phyloP scores from a whole-genome alignment of 2,113 vertebrate species.

The Semnornis frantzii region DNA sequence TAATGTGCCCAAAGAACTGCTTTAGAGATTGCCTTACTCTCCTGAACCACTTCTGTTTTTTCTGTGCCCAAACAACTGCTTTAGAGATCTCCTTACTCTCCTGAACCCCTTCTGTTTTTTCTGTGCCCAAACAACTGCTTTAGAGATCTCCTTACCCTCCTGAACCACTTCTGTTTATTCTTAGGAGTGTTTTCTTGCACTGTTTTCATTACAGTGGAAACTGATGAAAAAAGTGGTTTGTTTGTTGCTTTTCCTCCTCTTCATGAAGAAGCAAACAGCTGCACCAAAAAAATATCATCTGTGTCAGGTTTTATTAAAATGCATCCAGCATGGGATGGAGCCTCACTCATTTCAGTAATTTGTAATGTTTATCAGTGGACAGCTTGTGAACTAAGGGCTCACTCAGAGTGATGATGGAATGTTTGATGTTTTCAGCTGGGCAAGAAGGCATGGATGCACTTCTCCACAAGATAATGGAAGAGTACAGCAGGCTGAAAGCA shows the following conservation, averaged over 20 bases:
- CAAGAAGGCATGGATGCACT: slow-evolving; percentile 77
- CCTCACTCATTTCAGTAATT: not conserved
- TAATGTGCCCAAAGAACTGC: not conserved
- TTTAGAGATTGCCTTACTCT: not conserved
- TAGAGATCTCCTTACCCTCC: not conserved
- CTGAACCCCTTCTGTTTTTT: not conserved
- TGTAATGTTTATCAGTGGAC: not conserved
- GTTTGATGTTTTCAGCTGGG: slow-evolving; percentile 62
- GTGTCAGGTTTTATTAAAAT: not conserved
- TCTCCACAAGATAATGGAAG: slow-evolving; percentile 78
- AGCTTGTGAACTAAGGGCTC: not conserved
- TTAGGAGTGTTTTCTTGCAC: not conserved
- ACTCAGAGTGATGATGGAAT: not conserved
- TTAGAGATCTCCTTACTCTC: not conserved
- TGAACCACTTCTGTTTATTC: not conserved
- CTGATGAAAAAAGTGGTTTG: not conserved
- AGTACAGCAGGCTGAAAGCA: slow-evolving; percentile 76
- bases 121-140: not conserved
- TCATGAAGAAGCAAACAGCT: not conserved
- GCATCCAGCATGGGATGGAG: not conserved
- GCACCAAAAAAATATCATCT: not conserved
- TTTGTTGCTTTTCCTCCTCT: not conserved
- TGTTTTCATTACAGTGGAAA: not conserved
- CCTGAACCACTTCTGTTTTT: not conserved
- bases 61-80: not conserved